A percentile compares a stretch with the other conserved stretches of the same genome.
Conservation (phyloP, 2,797 vertebrate species). For the Hipposideros larvatus region DNA sequence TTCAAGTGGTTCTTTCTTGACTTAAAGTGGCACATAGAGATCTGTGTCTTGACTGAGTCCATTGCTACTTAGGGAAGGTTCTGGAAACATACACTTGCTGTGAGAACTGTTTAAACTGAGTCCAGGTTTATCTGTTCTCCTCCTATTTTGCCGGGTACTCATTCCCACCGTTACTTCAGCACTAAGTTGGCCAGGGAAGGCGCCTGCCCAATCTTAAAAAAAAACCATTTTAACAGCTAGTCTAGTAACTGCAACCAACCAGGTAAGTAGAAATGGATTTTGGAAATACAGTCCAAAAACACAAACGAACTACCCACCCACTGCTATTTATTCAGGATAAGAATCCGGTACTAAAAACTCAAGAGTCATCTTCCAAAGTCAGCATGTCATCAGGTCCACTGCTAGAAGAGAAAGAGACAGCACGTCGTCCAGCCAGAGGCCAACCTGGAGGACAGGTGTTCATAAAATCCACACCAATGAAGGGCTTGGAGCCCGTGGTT, state of each 20-base stretch:
- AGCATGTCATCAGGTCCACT: rapidly evolving
- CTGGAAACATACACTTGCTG: background rate
- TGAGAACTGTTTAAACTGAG: background rate
- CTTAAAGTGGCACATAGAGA: background rate
- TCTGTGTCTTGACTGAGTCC: background rate
- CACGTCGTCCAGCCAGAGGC: background rate
- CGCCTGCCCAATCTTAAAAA: background rate
- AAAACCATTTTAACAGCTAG: background rate
- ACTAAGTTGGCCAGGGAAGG: background rate
- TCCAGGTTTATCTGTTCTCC: background rate
- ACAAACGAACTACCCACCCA: rapidly evolving
- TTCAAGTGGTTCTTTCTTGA: background rate
- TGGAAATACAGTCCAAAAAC: background rate
- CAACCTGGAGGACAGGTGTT: rapidly evolving
- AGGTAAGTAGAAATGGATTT: background rate
- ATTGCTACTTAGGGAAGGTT: background rate
- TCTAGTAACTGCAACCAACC: background rate
- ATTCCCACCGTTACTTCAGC: background rate
- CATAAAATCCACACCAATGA: rapidly evolving
- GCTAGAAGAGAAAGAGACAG: no score
- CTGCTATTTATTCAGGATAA: background rate
- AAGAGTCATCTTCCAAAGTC: background rate
- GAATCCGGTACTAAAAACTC: background rate
- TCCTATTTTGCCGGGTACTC: no score
- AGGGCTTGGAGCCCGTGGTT: rapidly evolving